Conservation (phyloP, 2,113 vertebrate genomes). For the Garra rufa region DNA sequence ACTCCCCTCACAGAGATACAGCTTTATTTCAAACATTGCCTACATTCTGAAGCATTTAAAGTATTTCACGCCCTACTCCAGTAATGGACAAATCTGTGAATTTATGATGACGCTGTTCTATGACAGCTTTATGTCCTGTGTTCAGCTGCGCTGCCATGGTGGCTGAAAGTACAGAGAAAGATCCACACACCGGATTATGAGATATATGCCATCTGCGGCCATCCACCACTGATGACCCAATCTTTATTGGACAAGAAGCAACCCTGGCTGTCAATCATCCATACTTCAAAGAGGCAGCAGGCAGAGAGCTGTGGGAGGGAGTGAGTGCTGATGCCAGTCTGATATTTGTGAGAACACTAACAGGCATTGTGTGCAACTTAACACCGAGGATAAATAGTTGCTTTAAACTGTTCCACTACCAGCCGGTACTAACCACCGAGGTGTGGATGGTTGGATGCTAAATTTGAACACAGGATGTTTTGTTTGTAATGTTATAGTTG, state of each 20-base stretch:
- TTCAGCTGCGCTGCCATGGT: constrained; percentile 50
- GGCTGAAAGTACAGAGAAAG: constrained; percentile 59
- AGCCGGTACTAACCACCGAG: constrained; percentile 11
- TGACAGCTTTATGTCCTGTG: constrained; percentile 49
- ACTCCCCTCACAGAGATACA: background rate
- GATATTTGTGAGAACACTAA: constrained; percentile 72
- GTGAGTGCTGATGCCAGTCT: constrained; percentile 65
- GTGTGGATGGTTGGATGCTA: background rate
- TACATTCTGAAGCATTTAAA: constrained; percentile 4
- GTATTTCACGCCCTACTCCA: constrained; percentile 45
- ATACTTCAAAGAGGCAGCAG: constrained; percentile 68
- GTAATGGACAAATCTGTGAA: constrained; percentile 38
- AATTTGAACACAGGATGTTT: background rate
- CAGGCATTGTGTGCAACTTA: constrained; percentile 70
- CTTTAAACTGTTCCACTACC: constrained; percentile 59
- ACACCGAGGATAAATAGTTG: constrained; percentile 68
- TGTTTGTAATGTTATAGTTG: too few species aligned
- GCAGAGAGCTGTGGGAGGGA: constrained; percentile 64
- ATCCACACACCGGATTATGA: constrained; percentile 57
- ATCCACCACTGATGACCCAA: constrained; percentile 61
- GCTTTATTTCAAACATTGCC: constrained; percentile 35
- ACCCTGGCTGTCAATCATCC: constrained; percentile 63
- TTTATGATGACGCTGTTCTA: constrained; percentile 8
- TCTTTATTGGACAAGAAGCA: constrained; percentile 65
- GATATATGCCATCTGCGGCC: constrained; percentile 59